These are phyloP conservation scores for Probaryconus sp. DNA, from an alignment of 1,140 invertebrate genomes.

Conservation along the genomic window DNA sequence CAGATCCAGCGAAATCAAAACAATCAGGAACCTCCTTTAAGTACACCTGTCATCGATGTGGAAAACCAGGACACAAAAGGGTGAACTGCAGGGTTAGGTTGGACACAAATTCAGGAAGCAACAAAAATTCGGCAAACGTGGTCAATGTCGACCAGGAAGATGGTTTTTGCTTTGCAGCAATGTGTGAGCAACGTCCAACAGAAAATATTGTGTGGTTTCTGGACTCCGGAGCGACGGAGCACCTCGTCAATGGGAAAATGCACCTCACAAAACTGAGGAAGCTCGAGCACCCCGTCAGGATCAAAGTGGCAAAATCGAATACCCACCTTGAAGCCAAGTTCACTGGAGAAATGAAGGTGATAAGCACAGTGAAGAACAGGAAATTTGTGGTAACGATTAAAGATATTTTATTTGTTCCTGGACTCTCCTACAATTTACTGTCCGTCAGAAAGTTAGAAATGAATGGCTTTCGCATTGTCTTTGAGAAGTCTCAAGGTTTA, in stretches of 20 bases:
- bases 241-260: constrained; percentile 24
- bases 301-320: constrained; percentile 43
- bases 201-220: constrained; percentile 39
- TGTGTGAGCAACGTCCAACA: not conserved
- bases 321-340: constrained; percentile 18
- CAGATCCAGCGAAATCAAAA: not conserved
- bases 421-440: constrained; percentile 35
- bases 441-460: constrained; percentile 41
- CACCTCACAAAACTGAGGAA: constrained; percentile 28
- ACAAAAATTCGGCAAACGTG: too few relatives aligned
- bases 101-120: too few relatives aligned
- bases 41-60: constrained; percentile 3
- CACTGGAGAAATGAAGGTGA: constrained; percentile 37
- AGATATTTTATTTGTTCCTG: constrained; percentile 18
- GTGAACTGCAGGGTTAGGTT: too few relatives aligned
- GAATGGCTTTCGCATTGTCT: constrained; percentile 25
- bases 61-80: too few relatives aligned
- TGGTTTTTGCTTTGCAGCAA: too few relatives aligned
- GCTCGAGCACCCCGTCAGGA: constrained; percentile 29
- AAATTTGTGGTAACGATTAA: constrained; percentile 29
- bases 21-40: not conserved
- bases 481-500: constrained; percentile 32
- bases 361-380: constrained; percentile 33
- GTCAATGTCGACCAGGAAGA: too few relatives aligned
- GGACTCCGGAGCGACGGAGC: constrained; percentile 60